Evolutionary conservation across 2,113 vertebrate genomes (phyloP), one percentile per base, ranked within the genome.

Genomic region (Psilopsiagon aymara): DNA sequence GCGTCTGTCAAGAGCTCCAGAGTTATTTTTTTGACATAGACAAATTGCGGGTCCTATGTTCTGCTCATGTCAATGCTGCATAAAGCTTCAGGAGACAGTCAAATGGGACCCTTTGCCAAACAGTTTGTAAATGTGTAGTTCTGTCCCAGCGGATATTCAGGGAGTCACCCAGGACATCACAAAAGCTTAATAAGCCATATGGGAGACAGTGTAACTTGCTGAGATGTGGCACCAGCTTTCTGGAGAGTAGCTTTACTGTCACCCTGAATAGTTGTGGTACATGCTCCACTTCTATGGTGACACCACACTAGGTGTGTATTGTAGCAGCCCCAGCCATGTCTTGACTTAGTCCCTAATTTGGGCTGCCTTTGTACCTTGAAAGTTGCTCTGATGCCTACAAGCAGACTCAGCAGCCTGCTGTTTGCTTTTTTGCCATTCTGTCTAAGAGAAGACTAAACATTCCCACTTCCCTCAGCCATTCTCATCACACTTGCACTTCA

Each of bases 51-150:
- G n/a, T 14, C 2, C n/a, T 88, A 37, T 82, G 68, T 84, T 91
- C 62, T 87, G 21, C 66, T 93, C 64, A 82, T 94, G 70, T 86
- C 89, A 90, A 7, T 39, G 27, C 51, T 82, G 73, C 24, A 44
- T 63, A 95, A 93, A 79, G n/a, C 66, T 94, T 68, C 41, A 53
- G 44, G 59, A 94, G 29, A 66, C 43, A 90, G 90, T 88, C 82
- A 79, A 53, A 94, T 55, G 80, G 87, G 89, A 76, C 84, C 62
- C 90, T 86, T 91, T 96, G 92, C 92, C 88, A 94, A 75, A 81
- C 24, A 66, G 41, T 81, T 90, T 60, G 73, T 62, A 75, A 90
- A 81, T 20, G 67, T 4, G 44, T 53, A 87, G 64, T 41, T 92
- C 78, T 92, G 79, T 87, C 85, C 79, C 29, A 67, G 83, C 41